Conservation (phyloP, 2,797 vertebrate genomes). For the Erethizon dorsatum region DNA sequence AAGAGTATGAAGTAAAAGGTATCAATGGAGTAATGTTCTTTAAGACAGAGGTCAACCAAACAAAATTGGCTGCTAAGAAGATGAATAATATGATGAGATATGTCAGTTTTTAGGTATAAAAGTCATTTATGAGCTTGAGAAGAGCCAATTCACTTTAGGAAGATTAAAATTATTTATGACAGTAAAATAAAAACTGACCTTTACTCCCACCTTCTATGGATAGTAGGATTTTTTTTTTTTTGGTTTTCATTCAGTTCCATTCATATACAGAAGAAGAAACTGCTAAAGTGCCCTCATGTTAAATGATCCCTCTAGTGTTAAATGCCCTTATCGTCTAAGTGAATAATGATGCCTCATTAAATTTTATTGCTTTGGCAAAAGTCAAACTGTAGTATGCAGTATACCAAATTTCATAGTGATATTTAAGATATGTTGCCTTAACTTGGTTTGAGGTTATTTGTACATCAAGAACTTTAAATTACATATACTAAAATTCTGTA, state of each 20-base stretch:
- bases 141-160: not conserved
- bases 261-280: constrained; percentile 12
- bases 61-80: not conserved
- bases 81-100: not conserved
- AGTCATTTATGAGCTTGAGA: constrained; percentile 51
- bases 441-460: constrained; percentile 33
- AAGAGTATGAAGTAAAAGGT: not conserved
- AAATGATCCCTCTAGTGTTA: constrained; percentile 59
- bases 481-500: not conserved
- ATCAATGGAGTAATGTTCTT: not conserved
- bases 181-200: constrained; percentile 30
- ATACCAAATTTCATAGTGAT: not conserved
- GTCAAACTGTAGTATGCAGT: not conserved
- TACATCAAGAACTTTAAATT: not conserved
- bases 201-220: not conserved
- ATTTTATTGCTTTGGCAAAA: constrained; percentile 74
- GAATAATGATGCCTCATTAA: constrained; percentile 73
- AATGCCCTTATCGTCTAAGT: constrained; percentile 60
- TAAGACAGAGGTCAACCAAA: constrained; percentile 31
- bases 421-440: constrained; percentile 41
- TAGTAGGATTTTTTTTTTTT: not conserved
- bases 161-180: constrained; percentile 60
- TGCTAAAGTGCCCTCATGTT: constrained; percentile 52
- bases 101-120: constrained; percentile 13
- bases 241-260: constrained; percentile 43